Base-by-base conservation (phyloP, 2,113 vertebrate genomes). In the Limanda limanda region DNA sequence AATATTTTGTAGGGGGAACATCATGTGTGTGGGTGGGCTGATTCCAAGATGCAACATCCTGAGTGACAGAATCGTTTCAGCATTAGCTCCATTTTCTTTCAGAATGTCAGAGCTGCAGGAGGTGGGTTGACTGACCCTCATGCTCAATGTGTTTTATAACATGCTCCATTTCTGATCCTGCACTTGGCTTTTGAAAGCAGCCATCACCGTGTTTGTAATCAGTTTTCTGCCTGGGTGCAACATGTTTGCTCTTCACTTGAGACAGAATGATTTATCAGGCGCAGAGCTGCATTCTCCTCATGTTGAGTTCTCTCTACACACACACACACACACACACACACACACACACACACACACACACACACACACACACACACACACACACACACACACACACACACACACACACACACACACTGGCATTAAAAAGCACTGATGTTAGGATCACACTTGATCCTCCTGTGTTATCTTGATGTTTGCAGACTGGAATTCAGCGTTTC, bases 221-320 rank as follows among this genome's bases (percentile, higher is more conserved):
- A 48, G 1, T 66, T 27, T 72, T 45, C 45, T 51, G 9, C 6
- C 51, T 2, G 15, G 24, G 54, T 27, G 21, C 42, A 40, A 21
- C 64, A 48, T 7, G 9, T 54, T 64, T 60, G 12, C 57, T 37
- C 25, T 81, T 60, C 40, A 66, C 76, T 78, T 73, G 42, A 68
- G 78, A 69, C 45, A 74, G 66, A 76, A 67, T 72, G 74, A 70
- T 69, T 85, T 25, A 77, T 81, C 66, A 57, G 74, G 77, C 5
- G 71, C 69, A 37, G 47, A 37, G 60, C 27, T 25, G 60, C 17
- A 48, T 59, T 76, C 59, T 75, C 40, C 57, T 40, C 64, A 66
- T 55, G 47, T 42, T 1, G 51, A 71, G 54, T 47, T 4, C 52
- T 79, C 79, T 63, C 40, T 59, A 18, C 47, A 7, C 17, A 7